phyloP scores from a whole-genome alignment of 1,140 invertebrate genomes.

The Zaprionus capensis region DNA sequence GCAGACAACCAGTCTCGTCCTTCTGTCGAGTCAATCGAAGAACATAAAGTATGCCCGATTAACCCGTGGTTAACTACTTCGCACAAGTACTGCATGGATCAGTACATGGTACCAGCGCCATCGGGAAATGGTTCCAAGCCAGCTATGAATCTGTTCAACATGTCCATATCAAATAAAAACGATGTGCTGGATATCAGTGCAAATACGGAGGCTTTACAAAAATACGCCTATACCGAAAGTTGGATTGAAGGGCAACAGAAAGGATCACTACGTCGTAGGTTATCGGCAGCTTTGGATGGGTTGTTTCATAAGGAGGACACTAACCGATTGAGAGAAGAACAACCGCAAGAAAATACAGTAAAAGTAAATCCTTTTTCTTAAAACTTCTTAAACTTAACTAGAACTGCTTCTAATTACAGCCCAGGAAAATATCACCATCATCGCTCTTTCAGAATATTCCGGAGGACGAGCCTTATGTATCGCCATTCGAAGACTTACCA shows the following conservation, averaged over 20 bases:
- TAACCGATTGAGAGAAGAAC: not conserved
- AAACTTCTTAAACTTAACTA: not conserved
- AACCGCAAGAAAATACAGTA: not conserved
- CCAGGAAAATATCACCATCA: not conserved
- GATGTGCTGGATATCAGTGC: not conserved
- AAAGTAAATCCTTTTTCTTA: constrained; percentile 7
- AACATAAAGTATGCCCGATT: not conserved
- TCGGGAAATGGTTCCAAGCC: not conserved
- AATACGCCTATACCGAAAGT: constrained; percentile 50
- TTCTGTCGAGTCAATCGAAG: not conserved
- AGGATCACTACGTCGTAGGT: constrained; percentile 22
- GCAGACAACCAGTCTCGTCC: not conserved
- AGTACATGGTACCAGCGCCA: constrained; percentile 10
- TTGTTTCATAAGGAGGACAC: constrained; percentile 32
- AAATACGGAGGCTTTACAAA: constrained; percentile 19
- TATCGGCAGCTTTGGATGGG: constrained; percentile 37
- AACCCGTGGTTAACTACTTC: not conserved
- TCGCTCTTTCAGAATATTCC: not conserved
- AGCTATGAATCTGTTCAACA: constrained; percentile 18
- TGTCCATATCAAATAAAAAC: not conserved
- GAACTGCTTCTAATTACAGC: constrained; percentile 13
- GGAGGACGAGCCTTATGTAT: constrained; percentile 39
- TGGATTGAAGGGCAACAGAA: constrained; percentile 53
- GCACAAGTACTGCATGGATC: not conserved
- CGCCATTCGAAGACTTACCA: constrained; percentile 40